phyloP scores from a whole-genome alignment of 2,888 invertebrate genomes.

The Nowickia ferox region DNA sequence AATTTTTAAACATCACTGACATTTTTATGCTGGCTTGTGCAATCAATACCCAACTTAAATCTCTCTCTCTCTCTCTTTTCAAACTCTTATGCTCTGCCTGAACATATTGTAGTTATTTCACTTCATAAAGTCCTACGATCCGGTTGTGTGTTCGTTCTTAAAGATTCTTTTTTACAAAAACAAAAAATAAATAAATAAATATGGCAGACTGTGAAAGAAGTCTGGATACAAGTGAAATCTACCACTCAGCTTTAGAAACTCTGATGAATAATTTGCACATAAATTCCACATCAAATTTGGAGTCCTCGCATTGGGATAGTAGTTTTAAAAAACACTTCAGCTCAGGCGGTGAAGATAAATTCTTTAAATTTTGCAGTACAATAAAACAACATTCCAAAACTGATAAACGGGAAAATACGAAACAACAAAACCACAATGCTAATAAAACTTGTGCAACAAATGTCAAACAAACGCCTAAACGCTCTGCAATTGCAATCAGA shows the following conservation, averaged over 20 bases:
- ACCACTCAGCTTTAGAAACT: constrained; percentile 57
- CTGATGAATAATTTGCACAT: constrained; percentile 56
- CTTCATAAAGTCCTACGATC: background rate
- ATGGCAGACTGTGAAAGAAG: constrained; percentile 53
- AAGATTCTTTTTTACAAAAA: constrained; percentile 4
- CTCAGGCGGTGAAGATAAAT: constrained; percentile 26
- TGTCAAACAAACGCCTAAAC: constrained; percentile 53
- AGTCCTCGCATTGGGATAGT: constrained; percentile 22
- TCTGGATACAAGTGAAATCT: constrained; percentile 52
- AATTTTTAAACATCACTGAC: background rate
- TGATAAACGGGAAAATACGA: background rate
- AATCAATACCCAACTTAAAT: background rate
- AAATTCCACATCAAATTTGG: constrained; percentile 45
- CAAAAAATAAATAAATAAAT: background rate
- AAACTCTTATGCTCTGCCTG: constrained; percentile 18
- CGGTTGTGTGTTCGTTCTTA: constrained; percentile 23
- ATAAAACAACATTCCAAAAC: constrained; percentile 29
- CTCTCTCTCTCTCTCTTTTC: background rate
- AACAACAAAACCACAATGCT: constrained; percentile 18
- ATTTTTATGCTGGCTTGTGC: constrained; percentile 12
- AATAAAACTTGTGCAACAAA: background rate
- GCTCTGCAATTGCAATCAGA: constrained; percentile 45
- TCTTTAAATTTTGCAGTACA: constrained; percentile 62
- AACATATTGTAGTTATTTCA: constrained; percentile 17
- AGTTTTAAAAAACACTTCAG: constrained; percentile 22